phyloP scores from a whole-genome alignment of 1,140 invertebrate genomes.

The Zophobas atratus region DNA sequence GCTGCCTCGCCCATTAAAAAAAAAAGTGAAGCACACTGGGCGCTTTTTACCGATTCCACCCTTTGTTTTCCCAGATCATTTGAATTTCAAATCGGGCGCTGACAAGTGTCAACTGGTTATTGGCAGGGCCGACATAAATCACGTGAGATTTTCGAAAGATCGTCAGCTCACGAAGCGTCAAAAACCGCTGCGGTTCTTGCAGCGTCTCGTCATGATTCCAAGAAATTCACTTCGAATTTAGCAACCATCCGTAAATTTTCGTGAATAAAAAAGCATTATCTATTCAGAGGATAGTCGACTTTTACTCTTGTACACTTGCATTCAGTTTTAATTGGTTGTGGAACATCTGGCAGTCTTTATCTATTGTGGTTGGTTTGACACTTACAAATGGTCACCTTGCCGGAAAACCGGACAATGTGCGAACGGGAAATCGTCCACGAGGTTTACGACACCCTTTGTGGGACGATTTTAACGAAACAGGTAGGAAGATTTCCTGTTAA shows the following conservation, averaged over 20 bases:
- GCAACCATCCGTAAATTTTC: constrained; percentile 33
- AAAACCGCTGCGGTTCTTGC: no score
- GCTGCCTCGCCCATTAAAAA: neutral
- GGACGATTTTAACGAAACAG: no score
- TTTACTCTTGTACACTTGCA: constrained; percentile 4
- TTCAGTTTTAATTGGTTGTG: neutral
- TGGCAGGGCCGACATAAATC: no score
- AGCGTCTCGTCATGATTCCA: neutral
- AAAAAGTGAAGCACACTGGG: neutral
- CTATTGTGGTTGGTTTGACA: no score
- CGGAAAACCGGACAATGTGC: no score
- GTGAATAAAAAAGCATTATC: constrained; percentile 2
- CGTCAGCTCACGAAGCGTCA: no score
- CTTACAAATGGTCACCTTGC: no score
- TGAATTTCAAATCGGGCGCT: neutral
- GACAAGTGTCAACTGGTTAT: neutral
- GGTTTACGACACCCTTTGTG: no score
- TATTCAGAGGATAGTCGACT: constrained; percentile 4
- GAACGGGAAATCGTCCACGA: no score
- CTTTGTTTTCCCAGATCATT: neutral
- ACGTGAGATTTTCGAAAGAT: neutral
- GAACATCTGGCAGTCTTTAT: neutral
- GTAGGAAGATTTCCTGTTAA: no score
- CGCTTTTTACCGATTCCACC: neutral
- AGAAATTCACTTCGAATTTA: neutral